These are phyloP conservation scores for Leptogaster cylindrica DNA, from an alignment of 2,888 invertebrate species.

Conservation along the genomic window DNA sequence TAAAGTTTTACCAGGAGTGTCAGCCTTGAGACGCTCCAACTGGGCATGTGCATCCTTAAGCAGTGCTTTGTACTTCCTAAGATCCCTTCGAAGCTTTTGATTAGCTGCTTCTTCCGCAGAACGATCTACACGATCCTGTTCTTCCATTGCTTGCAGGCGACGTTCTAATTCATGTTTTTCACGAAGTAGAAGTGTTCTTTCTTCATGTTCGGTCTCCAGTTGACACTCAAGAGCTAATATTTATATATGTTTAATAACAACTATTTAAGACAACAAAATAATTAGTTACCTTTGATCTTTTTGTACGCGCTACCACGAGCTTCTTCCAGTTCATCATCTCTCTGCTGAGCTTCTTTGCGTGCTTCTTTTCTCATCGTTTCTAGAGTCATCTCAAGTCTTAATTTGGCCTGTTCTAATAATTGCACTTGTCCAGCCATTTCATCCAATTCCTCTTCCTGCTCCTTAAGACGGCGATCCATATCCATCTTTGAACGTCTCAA, in stretches of 20 bases:
- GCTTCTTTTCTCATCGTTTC: constrained; percentile 92
- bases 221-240: constrained; percentile 86
- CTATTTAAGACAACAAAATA: background rate
- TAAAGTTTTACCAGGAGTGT: constrained; percentile 80
- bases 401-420: constrained; percentile 89
- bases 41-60: constrained; percentile 91
- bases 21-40: constrained; percentile 85
- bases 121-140: constrained; percentile 75
- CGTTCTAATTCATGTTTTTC: constrained; percentile 93
- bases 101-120: constrained; percentile 74
- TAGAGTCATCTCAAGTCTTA: constrained; percentile 90
- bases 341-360: constrained; percentile 84
- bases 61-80: constrained; percentile 87
- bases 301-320: constrained; percentile 88
- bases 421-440: constrained; percentile 91
- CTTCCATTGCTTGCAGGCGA: constrained; percentile 78
- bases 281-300: constrained; percentile 78
- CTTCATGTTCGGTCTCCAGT: constrained; percentile 91
- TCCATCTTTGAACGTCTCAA: constrained; percentile 86
- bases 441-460: constrained; percentile 94
- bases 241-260: constrained; percentile 45
- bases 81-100: constrained; percentile 80
- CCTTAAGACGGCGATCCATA: constrained; percentile 81
- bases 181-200: constrained; percentile 81
- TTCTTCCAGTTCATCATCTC: constrained; percentile 94